Evolutionary conservation across 1,140 invertebrate species (phyloP).

Genomic region (Choristoneura fumiferana): DNA sequence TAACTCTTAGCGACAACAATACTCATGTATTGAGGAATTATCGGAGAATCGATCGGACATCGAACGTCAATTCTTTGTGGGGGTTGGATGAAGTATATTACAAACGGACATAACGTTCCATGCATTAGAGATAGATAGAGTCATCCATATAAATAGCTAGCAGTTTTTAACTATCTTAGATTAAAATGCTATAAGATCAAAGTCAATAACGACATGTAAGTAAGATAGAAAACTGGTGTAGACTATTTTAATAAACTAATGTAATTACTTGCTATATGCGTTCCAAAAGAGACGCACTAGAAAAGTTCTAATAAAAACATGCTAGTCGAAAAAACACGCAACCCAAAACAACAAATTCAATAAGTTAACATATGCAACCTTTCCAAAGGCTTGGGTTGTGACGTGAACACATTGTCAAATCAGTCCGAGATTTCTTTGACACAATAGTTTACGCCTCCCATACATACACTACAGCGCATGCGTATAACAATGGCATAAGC

Average conservation of each 20-base stretch:
- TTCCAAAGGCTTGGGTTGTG: background rate
- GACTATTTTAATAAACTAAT: too few relatives aligned
- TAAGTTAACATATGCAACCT: background rate
- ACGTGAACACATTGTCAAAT: slow-evolving; percentile 4
- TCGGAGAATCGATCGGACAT: slow-evolving; percentile 4
- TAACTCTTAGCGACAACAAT: slow-evolving; percentile 1
- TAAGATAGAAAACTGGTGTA: too few relatives aligned
- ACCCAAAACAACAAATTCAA: background rate
- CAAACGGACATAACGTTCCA: background rate
- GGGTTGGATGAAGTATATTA: background rate
- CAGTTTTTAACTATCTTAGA: too few relatives aligned
- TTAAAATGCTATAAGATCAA: too few relatives aligned
- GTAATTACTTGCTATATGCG: too few relatives aligned
- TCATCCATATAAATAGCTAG: too few relatives aligned
- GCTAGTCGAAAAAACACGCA: too few relatives aligned
- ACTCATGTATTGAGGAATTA: slow-evolving; percentile 11
- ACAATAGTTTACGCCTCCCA: slow-evolving; percentile 10
- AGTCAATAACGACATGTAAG: too few relatives aligned
- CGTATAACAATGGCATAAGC: background rate
- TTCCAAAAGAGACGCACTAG: too few relatives aligned
- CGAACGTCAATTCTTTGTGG: background rate
- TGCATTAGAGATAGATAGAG: too few relatives aligned
- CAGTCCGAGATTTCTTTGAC: background rate
- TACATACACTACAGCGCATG: background rate
- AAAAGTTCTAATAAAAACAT: too few relatives aligned